Percentiles rank a stretch among this genome's conserved stretches.
Evolutionary conservation across 2,797 vertebrate genomes (phyloP).

Genomic region (Garrulus glandarius): DNA sequence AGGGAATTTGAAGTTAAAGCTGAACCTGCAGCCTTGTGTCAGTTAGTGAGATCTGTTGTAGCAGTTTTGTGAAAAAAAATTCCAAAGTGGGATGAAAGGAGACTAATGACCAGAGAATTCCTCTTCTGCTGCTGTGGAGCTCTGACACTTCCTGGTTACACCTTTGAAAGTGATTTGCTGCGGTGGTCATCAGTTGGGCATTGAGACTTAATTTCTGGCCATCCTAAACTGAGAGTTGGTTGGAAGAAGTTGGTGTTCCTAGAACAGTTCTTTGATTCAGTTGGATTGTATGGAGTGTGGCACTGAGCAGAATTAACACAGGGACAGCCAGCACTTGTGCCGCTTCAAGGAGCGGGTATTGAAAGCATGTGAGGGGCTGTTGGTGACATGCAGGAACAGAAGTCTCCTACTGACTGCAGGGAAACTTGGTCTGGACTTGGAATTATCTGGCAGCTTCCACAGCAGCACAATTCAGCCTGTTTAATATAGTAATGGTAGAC

Average conservation of each 20-base stretch:
- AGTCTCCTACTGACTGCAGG: background rate
- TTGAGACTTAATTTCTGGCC: background rate
- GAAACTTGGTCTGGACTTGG: background rate
- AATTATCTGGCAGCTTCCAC: background rate
- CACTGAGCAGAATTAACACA: background rate
- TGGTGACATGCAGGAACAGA: background rate
- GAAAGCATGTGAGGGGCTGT: background rate
- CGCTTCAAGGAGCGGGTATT: accelerated
- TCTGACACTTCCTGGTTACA: background rate
- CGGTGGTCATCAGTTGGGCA: background rate
- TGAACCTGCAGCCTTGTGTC: background rate
- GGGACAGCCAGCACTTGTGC: background rate
- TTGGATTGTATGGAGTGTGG: accelerated
- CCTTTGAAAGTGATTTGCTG: background rate
- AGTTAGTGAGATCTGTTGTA: background rate
- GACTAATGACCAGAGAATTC: background rate
- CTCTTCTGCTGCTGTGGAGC: background rate
- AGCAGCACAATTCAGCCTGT: background rate
- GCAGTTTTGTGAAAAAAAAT: background rate
- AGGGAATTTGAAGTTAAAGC: background rate
- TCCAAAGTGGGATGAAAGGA: background rate
- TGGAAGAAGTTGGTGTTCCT: background rate
- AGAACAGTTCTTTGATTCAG: background rate
- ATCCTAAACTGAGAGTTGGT: background rate
- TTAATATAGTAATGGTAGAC: background rate